These are phyloP conservation scores for Argya squamiceps DNA, from an alignment of 2,797 vertebrate species.

Conservation along the genomic window DNA sequence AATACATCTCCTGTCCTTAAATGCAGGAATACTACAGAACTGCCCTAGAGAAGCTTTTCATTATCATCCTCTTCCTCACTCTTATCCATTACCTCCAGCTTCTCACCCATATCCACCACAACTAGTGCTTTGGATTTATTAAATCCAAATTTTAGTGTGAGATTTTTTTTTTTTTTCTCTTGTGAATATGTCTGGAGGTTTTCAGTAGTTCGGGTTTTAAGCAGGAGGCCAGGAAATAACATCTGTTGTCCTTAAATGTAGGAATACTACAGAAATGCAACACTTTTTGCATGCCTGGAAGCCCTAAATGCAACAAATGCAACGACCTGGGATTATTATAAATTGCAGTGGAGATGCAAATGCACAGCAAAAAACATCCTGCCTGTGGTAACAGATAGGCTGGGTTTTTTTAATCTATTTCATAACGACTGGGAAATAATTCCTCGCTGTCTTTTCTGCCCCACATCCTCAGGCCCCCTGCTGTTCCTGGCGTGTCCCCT, in stretches of 20 bases:
- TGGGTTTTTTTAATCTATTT: background rate
- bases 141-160: background rate
- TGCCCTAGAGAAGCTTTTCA: background rate
- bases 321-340: background rate
- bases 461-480: background rate
- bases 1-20: too few species aligned
- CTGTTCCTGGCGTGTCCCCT: background rate
- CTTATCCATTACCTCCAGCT: background rate
- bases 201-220: background rate
- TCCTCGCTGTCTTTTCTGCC: background rate
- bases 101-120: background rate
- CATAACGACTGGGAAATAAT: background rate
- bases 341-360: background rate
- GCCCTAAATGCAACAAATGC: too few species aligned
- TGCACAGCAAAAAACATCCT: background rate
- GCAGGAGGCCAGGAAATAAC: background rate
- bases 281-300: background rate
- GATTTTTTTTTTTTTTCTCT: background rate
- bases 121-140: background rate
- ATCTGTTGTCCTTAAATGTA: background rate
- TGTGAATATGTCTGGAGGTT: background rate
- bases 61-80: background rate
- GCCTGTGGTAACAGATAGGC: fast-evolving
- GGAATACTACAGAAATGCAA: background rate
- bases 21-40: too few species aligned